A percentile compares a stretch with the other conserved stretches of the same genome.
Conservation (phyloP, 2,888 invertebrate genomes). For the Chironomus tentans region DNA sequence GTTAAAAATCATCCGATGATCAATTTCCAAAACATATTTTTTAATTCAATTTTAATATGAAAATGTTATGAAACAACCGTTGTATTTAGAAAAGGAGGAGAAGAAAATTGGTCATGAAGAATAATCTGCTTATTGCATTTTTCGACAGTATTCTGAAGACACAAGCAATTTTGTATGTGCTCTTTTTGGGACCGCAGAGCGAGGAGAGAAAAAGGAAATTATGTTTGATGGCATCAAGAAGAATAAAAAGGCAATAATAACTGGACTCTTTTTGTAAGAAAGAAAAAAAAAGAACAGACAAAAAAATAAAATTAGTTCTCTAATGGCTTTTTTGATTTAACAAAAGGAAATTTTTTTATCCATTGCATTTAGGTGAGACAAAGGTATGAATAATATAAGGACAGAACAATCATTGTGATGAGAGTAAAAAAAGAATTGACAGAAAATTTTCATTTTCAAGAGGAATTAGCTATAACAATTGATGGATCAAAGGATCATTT, state of each 20-base stretch:
- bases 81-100: background rate
- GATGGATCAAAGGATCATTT: conserved; percentile 19
- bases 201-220: background rate
- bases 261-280: conserved; percentile 2
- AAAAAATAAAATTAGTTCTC: conserved; percentile 7
- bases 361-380: background rate
- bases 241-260: background rate
- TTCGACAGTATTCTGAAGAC: background rate
- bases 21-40: background rate
- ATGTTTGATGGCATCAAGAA: conserved; percentile 8
- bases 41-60: background rate
- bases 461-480: conserved; percentile 20
- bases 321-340: background rate
- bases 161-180: background rate
- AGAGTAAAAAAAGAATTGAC: background rate
- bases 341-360: background rate
- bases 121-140: conserved; percentile 13
- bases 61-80: too few relatives aligned
- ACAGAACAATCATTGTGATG: background rate
- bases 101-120: background rate
- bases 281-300: background rate
- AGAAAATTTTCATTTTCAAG: conserved; percentile 9
- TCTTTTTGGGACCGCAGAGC: background rate
- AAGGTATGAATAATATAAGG: background rate
- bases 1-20: background rate